Conservation (phyloP, 2,113 vertebrate species). For the Pitta sordida region DNA sequence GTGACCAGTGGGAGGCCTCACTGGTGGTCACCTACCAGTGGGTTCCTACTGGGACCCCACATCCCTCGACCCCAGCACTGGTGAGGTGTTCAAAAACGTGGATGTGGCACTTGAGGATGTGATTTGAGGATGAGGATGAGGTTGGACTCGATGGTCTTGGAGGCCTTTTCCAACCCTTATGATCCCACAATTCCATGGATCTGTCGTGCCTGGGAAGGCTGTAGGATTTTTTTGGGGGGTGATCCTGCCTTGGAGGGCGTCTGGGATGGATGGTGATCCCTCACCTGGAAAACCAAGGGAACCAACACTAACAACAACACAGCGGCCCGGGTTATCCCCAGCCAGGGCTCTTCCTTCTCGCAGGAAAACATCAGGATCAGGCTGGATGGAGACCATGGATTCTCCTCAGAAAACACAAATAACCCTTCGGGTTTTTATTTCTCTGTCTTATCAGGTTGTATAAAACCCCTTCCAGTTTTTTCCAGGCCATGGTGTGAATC, state of each 20-base stretch:
- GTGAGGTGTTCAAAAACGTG: not conserved
- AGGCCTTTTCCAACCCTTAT: too few relatives aligned
- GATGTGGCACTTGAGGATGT: too few relatives aligned
- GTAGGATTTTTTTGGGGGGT: not conserved
- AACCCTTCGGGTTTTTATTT: not conserved
- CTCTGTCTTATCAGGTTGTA: not conserved
- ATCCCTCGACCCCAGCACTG: not conserved
- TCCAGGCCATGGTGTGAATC: not conserved
- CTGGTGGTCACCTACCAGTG: not conserved
- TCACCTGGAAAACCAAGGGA: not conserved
- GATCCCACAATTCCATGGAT: too few relatives aligned
- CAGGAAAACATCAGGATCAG: not conserved
- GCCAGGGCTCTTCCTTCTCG: accelerated
- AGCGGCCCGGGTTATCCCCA: not conserved
- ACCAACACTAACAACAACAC: not conserved
- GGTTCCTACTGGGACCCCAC: not conserved
- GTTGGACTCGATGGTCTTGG: too few relatives aligned
- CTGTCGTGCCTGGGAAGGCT: not conserved
- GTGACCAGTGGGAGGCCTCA: not conserved
- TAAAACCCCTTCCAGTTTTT: not conserved
- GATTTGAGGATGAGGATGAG: too few relatives aligned
- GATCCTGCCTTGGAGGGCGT: too few relatives aligned
- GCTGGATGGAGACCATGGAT: not conserved
- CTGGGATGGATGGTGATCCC: not conserved
- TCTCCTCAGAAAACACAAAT: not conserved